These are phyloP conservation scores for Malurus leucopterus DNA, from an alignment of 2,797 vertebrate species.

Conservation along the genomic window DNA sequence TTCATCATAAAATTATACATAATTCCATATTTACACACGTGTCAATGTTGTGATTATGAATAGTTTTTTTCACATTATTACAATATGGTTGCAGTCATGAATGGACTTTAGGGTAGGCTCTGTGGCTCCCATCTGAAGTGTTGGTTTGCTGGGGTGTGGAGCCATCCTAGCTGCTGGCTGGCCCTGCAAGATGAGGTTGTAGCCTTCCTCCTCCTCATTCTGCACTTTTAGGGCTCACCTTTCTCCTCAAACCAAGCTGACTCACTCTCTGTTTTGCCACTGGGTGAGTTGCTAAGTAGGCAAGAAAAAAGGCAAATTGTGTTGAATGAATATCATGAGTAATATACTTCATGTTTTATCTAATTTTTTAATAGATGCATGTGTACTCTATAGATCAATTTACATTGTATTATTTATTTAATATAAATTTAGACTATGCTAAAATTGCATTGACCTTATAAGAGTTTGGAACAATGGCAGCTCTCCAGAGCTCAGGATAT, in stretches of 20 bases:
- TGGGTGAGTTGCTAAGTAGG: neutral
- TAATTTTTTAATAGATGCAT: neutral
- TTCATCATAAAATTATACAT: neutral
- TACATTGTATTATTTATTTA: neutral
- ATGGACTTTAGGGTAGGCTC: neutral
- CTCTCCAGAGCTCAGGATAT: neutral
- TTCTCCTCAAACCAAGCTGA: neutral
- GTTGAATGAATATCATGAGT: neutral
- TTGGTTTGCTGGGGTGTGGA: neutral
- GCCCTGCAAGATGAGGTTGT: neutral
- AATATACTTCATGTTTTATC: neutral
- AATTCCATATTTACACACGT: neutral
- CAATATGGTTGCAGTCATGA: neutral
- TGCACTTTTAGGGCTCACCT: neutral
- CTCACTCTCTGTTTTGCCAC: neutral
- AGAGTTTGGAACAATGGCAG: neutral
- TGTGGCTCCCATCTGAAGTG: neutral
- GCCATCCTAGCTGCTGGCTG: neutral
- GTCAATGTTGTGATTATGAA: neutral
- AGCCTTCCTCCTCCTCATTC: neutral
- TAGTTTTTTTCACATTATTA: neutral
- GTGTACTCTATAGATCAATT: neutral
- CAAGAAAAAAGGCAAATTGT: neutral
- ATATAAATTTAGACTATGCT: neutral
- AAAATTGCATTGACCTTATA: neutral